Conservation (phyloP, 2,113 vertebrate genomes). For the Paedocypris sp. region DNA sequence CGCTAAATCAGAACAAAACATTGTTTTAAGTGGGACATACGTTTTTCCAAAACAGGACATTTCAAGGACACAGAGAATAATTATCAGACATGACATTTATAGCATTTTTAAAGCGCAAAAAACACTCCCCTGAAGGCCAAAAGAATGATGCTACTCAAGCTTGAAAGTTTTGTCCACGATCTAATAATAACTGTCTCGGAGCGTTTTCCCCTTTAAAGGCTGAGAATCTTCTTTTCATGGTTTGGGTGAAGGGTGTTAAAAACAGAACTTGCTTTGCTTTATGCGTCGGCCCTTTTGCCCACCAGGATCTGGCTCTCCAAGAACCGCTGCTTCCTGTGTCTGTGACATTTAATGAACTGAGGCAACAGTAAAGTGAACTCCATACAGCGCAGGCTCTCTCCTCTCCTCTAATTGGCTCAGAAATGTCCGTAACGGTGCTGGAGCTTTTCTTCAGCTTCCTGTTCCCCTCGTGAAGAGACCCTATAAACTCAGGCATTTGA, state of each 20-base stretch:
- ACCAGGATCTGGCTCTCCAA: conserved; percentile 4
- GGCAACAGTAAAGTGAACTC: conserved; percentile 33
- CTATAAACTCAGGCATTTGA: conserved; percentile 6
- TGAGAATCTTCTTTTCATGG: not conserved
- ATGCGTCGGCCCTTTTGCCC: conserved; percentile 13
- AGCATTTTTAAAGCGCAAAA: not conserved
- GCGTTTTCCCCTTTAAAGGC: not conserved
- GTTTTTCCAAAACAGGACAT: too few species aligned
- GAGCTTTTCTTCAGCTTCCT: not conserved
- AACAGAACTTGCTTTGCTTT: not conserved
- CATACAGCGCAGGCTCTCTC: not conserved
- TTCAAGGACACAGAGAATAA: not conserved
- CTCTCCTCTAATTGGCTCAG: conserved; percentile 39
- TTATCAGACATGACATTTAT: not conserved
- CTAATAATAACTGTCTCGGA: not conserved
- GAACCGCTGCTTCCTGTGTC: conserved; percentile 1
- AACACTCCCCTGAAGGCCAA: not conserved
- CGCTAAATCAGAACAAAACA: too few species aligned
- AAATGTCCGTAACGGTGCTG: conserved; percentile 28
- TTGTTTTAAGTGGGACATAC: too few species aligned
- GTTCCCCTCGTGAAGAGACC: conserved; percentile 12
- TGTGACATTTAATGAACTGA: conserved; percentile 39
- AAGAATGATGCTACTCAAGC: not conserved
- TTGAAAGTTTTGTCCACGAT: not conserved
- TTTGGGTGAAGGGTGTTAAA: not conserved